Conservation (phyloP, 2,888 invertebrate genomes). For the Ctena decussata region DNA sequence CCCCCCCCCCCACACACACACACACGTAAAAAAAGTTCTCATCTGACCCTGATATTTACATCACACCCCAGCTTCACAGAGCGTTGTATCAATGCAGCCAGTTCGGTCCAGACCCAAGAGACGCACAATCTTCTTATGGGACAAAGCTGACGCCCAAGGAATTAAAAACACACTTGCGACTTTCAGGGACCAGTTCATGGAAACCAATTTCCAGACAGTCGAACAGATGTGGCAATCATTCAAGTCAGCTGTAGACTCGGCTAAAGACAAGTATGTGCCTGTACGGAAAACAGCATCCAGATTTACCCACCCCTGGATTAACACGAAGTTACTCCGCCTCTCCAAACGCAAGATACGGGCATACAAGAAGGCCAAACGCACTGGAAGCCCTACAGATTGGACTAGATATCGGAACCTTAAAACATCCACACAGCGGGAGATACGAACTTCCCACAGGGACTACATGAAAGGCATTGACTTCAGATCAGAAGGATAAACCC, state of each 20-base stretch:
- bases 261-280: constrained; percentile 17
- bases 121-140: constrained; percentile 41
- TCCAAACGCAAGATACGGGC: constrained; percentile 7
- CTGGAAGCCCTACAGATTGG: not conserved
- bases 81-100: constrained; percentile 14
- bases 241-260: not conserved
- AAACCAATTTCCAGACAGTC: not conserved
- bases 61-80: constrained; percentile 39
- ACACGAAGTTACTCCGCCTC: not conserved
- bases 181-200: not conserved
- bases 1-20: too few species aligned
- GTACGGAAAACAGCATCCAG: not conserved
- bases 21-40: too few species aligned
- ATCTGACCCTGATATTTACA: constrained; percentile 48
- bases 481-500: not conserved
- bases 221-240: constrained; percentile 22
- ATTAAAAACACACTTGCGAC: constrained; percentile 14
- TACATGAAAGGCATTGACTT: not conserved
- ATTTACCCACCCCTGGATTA: constrained; percentile 8
- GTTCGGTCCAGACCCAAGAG: constrained; percentile 29
- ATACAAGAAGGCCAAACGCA: constrained; percentile 17
- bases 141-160: constrained; percentile 21
- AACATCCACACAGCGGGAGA: not conserved
- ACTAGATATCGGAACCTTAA: too few species aligned
- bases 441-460: not conserved